These are phyloP conservation scores for Macrobrachium nipponense DNA, from an alignment of 1,140 invertebrate genomes.

Conservation along the genomic window DNA sequence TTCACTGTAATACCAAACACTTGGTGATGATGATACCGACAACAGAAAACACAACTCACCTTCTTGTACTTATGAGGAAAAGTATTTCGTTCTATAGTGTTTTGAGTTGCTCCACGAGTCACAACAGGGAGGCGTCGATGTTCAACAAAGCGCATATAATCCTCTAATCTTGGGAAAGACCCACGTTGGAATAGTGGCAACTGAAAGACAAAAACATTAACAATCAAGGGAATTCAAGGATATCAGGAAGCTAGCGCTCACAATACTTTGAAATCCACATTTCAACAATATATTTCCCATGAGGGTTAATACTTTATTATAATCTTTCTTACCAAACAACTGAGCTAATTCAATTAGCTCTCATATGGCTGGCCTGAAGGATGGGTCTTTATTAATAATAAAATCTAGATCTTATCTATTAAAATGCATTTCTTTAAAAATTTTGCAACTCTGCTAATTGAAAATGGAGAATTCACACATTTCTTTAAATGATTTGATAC, in stretches of 20 bases:
- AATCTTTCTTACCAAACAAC: no score
- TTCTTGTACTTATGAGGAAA: constrained; percentile 88
- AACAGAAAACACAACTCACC: constrained; percentile 62
- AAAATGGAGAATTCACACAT: no score
- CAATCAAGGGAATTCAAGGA: neutral
- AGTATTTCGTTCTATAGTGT: constrained; percentile 85
- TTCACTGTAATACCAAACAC: neutral
- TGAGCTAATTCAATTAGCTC: no score
- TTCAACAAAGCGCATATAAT: constrained; percentile 52
- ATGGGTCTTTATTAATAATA: no score
- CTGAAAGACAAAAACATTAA: neutral
- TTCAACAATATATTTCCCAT: neutral
- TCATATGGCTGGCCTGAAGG: no score
- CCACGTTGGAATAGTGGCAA: constrained; percentile 49
- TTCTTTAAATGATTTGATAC: no score
- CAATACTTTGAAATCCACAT: no score
- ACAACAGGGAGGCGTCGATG: constrained; percentile 63
- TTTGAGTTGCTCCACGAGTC: constrained; percentile 77
- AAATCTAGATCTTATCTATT: no score
- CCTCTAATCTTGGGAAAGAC: constrained; percentile 55
- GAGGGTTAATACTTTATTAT: neutral
- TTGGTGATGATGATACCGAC: neutral
- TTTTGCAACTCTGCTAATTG: no score
- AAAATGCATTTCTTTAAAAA: no score
- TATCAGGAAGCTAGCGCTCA: no score